These are phyloP conservation scores for Forbesichthys papilliferus DNA, from an alignment of 2,113 vertebrate species.

Conservation along the genomic window DNA sequence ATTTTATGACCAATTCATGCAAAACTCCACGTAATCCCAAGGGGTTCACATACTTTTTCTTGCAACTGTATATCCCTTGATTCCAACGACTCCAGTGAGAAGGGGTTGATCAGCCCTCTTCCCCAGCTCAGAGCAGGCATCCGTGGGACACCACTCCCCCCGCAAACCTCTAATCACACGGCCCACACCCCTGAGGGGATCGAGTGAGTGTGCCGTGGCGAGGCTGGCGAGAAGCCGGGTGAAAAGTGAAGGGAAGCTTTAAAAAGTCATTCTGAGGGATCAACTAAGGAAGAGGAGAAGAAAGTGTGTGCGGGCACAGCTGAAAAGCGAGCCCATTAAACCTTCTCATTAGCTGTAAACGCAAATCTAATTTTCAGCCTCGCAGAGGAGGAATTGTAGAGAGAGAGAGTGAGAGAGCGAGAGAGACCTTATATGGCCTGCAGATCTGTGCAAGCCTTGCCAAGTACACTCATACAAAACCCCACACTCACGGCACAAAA, in stretches of 20 bases:
- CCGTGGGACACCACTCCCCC: constrained; percentile 20
- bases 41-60: too few relatives aligned
- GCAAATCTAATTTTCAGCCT: constrained; percentile 40
- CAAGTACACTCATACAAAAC: neutral
- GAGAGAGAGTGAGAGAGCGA: constrained; percentile 5
- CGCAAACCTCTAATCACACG: constrained; percentile 45
- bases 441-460: neutral
- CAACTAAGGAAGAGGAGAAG: neutral
- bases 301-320: constrained; percentile 7
- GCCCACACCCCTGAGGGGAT: constrained; percentile 49
- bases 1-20: too few relatives aligned
- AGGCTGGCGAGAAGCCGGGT: neutral
- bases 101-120: constrained; percentile 30
- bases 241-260: neutral
- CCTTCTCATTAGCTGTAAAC: constrained; percentile 46
- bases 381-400: constrained; percentile 28
- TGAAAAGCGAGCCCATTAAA: constrained; percentile 26
- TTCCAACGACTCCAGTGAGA: constrained; percentile 32
- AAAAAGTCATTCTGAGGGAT: constrained; percentile 34
- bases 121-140: constrained; percentile 19
- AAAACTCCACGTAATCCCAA: too few relatives aligned
- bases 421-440: constrained; percentile 13
- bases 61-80: constrained; percentile 36
- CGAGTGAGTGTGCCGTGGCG: neutral
- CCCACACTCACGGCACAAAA: neutral